Conservation (phyloP, 1,140 invertebrate genomes). For the Drosophila kurseongensis region DNA sequence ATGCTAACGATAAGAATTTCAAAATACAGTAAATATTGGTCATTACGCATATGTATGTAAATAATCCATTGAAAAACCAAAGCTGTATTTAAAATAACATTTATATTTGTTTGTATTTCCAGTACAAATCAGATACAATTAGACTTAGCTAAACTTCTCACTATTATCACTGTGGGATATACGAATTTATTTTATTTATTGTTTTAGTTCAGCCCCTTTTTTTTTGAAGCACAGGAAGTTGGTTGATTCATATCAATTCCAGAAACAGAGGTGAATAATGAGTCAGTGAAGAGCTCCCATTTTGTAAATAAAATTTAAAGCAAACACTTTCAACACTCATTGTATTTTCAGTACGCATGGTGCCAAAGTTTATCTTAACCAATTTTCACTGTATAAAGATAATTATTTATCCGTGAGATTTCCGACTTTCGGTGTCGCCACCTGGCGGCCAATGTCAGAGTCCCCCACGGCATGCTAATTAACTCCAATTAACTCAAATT, state of each 20-base stretch:
- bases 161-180: too few species aligned
- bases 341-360: too few species aligned
- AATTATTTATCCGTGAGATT: constrained; percentile 31
- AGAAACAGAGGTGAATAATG: neutral
- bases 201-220: too few species aligned
- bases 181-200: too few species aligned
- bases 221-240: neutral
- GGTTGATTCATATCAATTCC: neutral
- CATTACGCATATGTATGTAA: neutral
- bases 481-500: constrained; percentile 54
- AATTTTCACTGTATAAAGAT: constrained; percentile 16
- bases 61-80: neutral
- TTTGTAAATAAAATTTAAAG: too few species aligned
- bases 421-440: constrained; percentile 24
- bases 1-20: constrained; percentile 16
- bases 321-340: too few species aligned
- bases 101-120: neutral
- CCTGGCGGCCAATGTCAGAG: constrained; percentile 27
- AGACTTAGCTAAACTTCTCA: too few species aligned
- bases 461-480: constrained; percentile 49
- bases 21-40: constrained; percentile 14
- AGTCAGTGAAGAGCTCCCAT: neutral
- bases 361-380: neutral
- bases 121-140: too few species aligned
- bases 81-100: neutral